Evolutionary conservation across 2,113 vertebrate genomes (phyloP).

Genomic region (Pelodiscus sinensis): DNA sequence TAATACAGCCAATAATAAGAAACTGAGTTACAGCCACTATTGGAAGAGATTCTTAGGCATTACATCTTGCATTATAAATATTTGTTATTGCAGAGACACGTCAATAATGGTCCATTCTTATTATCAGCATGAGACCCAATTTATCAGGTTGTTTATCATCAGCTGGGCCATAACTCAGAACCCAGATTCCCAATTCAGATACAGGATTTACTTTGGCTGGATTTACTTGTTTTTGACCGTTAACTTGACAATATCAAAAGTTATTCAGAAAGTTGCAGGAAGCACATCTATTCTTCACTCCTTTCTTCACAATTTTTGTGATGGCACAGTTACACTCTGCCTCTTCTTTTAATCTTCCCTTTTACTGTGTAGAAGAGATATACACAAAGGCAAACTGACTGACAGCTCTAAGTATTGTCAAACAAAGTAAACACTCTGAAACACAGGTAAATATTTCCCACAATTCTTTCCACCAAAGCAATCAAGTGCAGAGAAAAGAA

Average conservation of each 20-base stretch:
- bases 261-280: neutral
- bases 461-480: neutral
- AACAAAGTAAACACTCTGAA: neutral
- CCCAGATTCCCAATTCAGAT: constrained; percentile 17
- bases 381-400: neutral
- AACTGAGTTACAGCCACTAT: no score
- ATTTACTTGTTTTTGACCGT: neutral
- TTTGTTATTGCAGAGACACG: constrained; percentile 32
- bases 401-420: neutral
- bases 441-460: neutral
- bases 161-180: constrained; percentile 6
- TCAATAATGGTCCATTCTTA: constrained; percentile 35
- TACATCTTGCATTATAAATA: constrained; percentile 44
- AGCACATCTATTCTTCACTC: no score
- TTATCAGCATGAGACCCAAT: constrained; percentile 26
- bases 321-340: neutral
- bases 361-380: neutral
- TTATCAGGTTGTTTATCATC: constrained; percentile 32
- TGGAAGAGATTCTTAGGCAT: neutral
- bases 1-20: no score
- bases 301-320: neutral
- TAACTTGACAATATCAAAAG: neutral
- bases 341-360: neutral
- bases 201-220: constrained; percentile 29
- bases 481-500: neutral